Evolutionary conservation across 2,888 invertebrate species (phyloP).

Genomic region (Heliconius cydno): DNA sequence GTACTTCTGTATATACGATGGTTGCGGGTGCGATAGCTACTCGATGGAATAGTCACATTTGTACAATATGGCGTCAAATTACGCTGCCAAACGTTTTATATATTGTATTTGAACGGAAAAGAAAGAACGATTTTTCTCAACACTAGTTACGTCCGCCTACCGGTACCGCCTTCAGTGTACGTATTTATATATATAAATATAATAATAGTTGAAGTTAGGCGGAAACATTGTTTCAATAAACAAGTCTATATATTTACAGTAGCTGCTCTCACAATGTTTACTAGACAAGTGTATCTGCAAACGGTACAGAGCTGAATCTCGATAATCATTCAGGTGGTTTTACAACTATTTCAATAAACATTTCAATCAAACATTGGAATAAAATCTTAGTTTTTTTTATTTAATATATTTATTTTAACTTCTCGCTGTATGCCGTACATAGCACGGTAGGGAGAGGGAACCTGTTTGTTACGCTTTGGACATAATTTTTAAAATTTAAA

Average conservation of each 20-base stretch:
- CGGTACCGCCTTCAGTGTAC: neutral
- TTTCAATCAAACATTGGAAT: neutral
- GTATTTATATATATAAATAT: neutral
- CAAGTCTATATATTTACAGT: slow-evolving; percentile 40
- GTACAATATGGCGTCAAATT: neutral
- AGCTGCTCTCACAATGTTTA: slow-evolving; percentile 39
- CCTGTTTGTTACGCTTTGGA: too few relatives aligned
- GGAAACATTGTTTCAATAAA: slow-evolving; percentile 44
- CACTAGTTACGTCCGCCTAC: neutral
- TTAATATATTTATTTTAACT: too few relatives aligned
- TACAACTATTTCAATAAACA: slow-evolving; percentile 15
- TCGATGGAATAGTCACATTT: too few relatives aligned
- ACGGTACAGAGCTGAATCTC: slow-evolving; percentile 30
- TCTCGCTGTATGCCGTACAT: too few relatives aligned
- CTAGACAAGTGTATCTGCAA: slow-evolving; percentile 34
- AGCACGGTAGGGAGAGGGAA: too few relatives aligned
- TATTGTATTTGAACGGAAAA: neutral
- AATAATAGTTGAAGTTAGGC: slow-evolving; percentile 36
- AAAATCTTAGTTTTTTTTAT: neutral
- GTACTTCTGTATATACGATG: neutral
- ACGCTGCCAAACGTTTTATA: neutral
- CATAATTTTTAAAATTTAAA: too few relatives aligned
- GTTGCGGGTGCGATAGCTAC: neutral
- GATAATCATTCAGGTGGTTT: slow-evolving; percentile 15
- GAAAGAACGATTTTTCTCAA: neutral